Evolutionary conservation across 2,797 vertebrate genomes (phyloP).

Genomic region (Todus mexicanus): DNA sequence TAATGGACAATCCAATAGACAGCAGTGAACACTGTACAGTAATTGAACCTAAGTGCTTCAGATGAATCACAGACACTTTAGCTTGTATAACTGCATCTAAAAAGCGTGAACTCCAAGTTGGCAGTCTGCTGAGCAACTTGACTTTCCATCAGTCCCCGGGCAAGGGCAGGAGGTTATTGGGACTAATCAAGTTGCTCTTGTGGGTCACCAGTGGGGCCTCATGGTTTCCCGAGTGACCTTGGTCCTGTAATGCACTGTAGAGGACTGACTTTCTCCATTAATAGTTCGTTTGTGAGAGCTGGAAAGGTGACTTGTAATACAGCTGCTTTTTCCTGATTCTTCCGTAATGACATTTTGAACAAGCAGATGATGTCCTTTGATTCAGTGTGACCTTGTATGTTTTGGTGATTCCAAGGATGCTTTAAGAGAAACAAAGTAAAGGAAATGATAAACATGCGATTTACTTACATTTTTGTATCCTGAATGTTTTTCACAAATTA

Average conservation of each 20-base stretch:
- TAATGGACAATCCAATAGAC: not conserved
- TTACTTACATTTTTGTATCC: not conserved
- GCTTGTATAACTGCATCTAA: not conserved
- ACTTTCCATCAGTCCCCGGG: conserved; percentile 25
- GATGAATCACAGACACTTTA: not conserved
- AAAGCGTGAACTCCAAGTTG: conserved; percentile 8
- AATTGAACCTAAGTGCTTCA: not conserved
- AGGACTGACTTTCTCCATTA: conserved; percentile 44
- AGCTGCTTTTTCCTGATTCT: conserved; percentile 50
- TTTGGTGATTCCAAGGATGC: conserved; percentile 41
- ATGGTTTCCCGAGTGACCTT: conserved; percentile 51
- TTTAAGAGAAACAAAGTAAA: not conserved
- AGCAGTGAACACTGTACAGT: not conserved
- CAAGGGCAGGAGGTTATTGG: conserved; percentile 59
- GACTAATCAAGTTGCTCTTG: conserved; percentile 58
- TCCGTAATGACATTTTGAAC: conserved; percentile 63
- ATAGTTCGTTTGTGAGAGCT: conserved; percentile 44
- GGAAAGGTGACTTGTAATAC: conserved; percentile 59
- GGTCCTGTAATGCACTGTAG: conserved; percentile 18
- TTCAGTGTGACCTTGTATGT: conserved; percentile 65
- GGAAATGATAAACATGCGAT: not conserved
- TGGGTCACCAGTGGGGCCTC: not conserved
- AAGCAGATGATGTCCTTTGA: conserved; percentile 67
- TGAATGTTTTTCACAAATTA: not conserved
- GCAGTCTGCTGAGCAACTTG: conserved; percentile 24